Evolutionary conservation across 2,888 invertebrate species (phyloP), one percentile per base, ranked within the genome.

Genomic region (Drosophila pseudotalamancana): DNA sequence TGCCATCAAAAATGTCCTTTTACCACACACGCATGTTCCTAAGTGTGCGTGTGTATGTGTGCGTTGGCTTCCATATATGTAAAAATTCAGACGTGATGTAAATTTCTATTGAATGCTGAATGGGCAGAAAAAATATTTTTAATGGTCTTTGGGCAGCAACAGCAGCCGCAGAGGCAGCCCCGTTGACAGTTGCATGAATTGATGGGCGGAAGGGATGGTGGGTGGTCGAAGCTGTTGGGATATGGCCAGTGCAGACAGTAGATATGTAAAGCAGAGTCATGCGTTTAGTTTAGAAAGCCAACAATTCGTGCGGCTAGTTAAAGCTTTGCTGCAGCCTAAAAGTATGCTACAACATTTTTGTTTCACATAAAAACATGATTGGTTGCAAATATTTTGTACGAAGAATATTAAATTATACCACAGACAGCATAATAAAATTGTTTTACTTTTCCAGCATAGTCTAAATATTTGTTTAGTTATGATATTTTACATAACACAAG

Each of bases 41-140:
- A 19, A 5, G 18, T 11, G 23, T 35, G 35, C 11, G 18, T 42
- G 25, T n/a, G 19, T 43, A 11, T 25, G 12, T 37, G 39, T 21
- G 39, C 39, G 19, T 27, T 54, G 49, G 43, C 29, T 40, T 45
- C 16, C 68, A 40, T 62, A 46, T 56, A 65, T 79, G 85, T 79
- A 85, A 82, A 82, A 79, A 71, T 61, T 79, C 83, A 80, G 83
- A 87, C 82, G 88, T 87, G 82, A 82, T 87, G 88, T 87, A 82
- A 82, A 87, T 82, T 82, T 82, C 88, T 87, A 82, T 82, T 86
- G 86, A 82, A 86, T 86, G 82, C 82, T 87, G 82, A 82, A 83
- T 86, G 86, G 77, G 80, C 82, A 87, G 68, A 82, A 82, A 82
- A 82, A 82, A 85, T 82, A 82, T 85, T 82, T 82, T 82, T 82